Base-by-base conservation (phyloP, 2,113 vertebrate genomes). In the Progne subis region DNA sequence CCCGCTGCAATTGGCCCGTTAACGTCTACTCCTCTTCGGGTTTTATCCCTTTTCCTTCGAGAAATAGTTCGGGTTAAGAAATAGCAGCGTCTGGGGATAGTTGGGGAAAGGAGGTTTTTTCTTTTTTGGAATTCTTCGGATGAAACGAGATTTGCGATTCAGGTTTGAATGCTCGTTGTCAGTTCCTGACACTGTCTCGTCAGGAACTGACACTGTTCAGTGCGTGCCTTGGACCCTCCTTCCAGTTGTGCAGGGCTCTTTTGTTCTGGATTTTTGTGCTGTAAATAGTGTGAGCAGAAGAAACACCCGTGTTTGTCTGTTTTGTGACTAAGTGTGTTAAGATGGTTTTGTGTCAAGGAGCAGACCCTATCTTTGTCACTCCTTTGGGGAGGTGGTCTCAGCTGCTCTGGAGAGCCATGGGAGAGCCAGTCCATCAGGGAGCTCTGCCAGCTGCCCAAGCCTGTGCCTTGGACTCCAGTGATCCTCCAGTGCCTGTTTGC, bases 321-420 rank as follows among this genome's bases (percentile, higher is more conserved):
- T 86, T 71, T 64, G 12, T 37, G 46, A 26, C 34, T 41, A 17
- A 92, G n/a, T 25, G 19, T 46, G 16, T 50, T 82, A 6, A 25
- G 37, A 39, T 6, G 34, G 16, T 6, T 49, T 61, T 53, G 26
- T 47, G 81, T 23, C 50, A 20, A 70, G 56, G 57, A 52, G 65
- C 52, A 26, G 39, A 28, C 50, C 0, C 0, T 13, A 5, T 53
- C 60, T 75, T 86, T 55, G 37, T 47, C 12, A 1, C 21, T 82
- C 8, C 2, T 28, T 26, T 76, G 19, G 26, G 57, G 19, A 17
- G 21, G 3, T 11, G 8, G 8, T 41, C 32, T 72, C 44, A 24
- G 63, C 50, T 68, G 43, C 55, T 57, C 44, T 46, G 71, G 24
- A 21, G 83, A 34, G 34, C 65, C 2, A 2, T 52, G n/a, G 52